A percentile compares a stretch with the other conserved stretches of the same genome.
These are phyloP conservation scores for Takifugu rubripes DNA, from an alignment of 2,797 vertebrate species.

Conservation along the genomic window DNA sequence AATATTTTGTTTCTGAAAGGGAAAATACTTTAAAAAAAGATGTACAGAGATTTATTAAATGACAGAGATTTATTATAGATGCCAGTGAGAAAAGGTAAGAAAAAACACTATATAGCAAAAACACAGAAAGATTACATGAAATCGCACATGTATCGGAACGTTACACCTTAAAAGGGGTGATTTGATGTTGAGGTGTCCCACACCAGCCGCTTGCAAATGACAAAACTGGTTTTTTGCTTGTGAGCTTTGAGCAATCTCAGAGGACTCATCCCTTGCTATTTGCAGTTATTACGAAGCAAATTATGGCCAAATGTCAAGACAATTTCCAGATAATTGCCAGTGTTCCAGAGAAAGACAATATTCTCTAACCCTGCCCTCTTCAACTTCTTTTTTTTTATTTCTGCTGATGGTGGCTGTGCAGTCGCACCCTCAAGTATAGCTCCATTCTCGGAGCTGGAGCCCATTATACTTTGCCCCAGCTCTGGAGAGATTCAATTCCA, in stretches of 20 bases:
- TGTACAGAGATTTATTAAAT: not conserved
- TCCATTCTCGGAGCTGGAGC: slow-evolving; percentile 46
- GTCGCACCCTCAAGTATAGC: slow-evolving; percentile 52
- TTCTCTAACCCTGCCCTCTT: slow-evolving; percentile 32
- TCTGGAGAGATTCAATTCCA: slow-evolving; percentile 59
- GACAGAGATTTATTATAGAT: slow-evolving; percentile 50
- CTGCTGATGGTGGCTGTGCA: slow-evolving; percentile 56
- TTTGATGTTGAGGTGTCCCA: slow-evolving; percentile 33
- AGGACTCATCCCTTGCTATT: slow-evolving; percentile 55
- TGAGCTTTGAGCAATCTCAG: slow-evolving; percentile 60
- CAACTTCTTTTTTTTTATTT: slow-evolving; percentile 37
- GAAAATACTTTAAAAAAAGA: too few species aligned
- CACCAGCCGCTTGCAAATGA: slow-evolving; percentile 54
- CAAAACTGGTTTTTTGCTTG: slow-evolving; percentile 39
- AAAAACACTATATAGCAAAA: too few species aligned
- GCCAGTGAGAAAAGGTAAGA: slow-evolving; percentile 41
- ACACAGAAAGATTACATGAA: not conserved
- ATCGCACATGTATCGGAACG: slow-evolving; percentile 8
- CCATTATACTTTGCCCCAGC: slow-evolving; percentile 54
- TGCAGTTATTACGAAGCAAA: slow-evolving; percentile 67
- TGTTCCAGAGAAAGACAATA: slow-evolving; percentile 49
- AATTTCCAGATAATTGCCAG: slow-evolving; percentile 66
- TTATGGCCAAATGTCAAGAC: slow-evolving; percentile 61
- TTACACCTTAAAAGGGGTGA: not conserved
- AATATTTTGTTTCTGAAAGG: too few species aligned